These are phyloP conservation scores for Drosophila willistoni DNA, from an alignment of 1,140 invertebrate species.

Conservation along the genomic window DNA sequence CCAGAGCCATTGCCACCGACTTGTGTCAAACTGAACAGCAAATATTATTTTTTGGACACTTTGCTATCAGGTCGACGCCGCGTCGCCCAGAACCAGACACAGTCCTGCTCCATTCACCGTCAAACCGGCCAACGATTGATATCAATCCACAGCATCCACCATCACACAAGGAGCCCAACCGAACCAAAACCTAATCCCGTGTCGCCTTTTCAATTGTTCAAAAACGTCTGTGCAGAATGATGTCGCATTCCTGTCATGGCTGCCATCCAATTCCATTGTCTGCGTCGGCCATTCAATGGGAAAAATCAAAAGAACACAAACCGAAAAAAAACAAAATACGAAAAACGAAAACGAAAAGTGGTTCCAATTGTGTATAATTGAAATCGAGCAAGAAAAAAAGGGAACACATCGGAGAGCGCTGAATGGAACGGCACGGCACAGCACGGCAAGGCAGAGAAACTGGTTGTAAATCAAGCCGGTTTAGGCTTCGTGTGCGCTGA, in stretches of 20 bases:
- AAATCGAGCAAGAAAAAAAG: conserved; percentile 39
- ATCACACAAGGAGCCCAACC: neutral
- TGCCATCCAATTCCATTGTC: conserved; percentile 49
- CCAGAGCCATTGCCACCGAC: conserved; percentile 49
- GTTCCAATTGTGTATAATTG: conserved; percentile 67
- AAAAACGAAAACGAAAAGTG: conserved; percentile 27
- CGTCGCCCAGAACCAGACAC: conserved; percentile 57
- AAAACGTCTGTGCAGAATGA: conserved; percentile 9
- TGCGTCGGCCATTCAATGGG: conserved; percentile 23
- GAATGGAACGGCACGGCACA: conserved; percentile 2
- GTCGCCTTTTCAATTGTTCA: conserved; percentile 42
- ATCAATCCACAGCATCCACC: conserved; percentile 25
- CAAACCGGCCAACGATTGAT: conserved; percentile 51
- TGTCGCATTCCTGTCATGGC: conserved; percentile 55
- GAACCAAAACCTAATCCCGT: neutral
- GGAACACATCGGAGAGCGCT: conserved; percentile 20
- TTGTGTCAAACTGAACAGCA: conserved; percentile 80
- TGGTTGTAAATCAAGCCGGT: conserved; percentile 65
- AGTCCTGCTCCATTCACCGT: conserved; percentile 54
- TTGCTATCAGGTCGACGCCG: conserved; percentile 78
- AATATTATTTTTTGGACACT: conserved; percentile 82
- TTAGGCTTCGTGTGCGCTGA: conserved; percentile 55
- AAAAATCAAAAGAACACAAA: no score
- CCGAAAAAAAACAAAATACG: no score
- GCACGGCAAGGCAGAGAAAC: conserved; percentile 30